phyloP scores from a whole-genome alignment of 2,113 vertebrate species.

The Nothoprocta pentlandii region DNA sequence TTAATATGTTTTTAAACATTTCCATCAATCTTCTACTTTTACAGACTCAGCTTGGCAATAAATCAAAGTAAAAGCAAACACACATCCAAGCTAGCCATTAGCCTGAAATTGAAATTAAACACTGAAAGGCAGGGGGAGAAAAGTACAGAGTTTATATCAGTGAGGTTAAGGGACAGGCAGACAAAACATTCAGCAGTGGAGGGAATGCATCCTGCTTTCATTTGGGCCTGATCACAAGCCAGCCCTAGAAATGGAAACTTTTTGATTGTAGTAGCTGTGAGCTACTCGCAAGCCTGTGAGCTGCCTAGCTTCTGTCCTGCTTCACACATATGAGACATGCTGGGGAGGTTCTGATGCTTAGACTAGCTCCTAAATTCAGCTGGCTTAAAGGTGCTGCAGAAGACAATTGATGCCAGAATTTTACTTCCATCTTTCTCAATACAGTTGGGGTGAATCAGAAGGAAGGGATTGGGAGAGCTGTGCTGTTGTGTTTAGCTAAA shows the following conservation, averaged over 20 bases:
- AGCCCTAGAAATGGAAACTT: not conserved
- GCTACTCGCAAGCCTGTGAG: not conserved
- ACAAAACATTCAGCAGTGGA: constrained; percentile 42
- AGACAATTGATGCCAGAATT: not conserved
- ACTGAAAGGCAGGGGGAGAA: not conserved
- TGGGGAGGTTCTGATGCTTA: not conserved
- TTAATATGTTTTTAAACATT: constrained; percentile 48
- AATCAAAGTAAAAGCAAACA: constrained; percentile 55
- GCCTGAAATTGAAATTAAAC: constrained; percentile 58
- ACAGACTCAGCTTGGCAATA: constrained; percentile 44
- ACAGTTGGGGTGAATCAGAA: not conserved
- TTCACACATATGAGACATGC: not conserved
- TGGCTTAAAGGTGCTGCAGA: not conserved
- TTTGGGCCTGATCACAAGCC: not conserved
- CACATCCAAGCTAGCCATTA: constrained; percentile 9
- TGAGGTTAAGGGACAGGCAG: constrained; percentile 55
- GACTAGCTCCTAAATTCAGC: not conserved
- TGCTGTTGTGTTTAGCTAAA: not conserved
- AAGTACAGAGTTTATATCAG: constrained; percentile 41
- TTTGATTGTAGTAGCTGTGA: not conserved
- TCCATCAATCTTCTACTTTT: not conserved
- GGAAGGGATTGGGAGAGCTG: not conserved
- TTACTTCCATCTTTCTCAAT: not conserved
- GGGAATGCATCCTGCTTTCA: not conserved
- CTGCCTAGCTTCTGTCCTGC: not conserved